Conservation (phyloP, 2,113 vertebrate species). For the Ameiurus melas region DNA sequence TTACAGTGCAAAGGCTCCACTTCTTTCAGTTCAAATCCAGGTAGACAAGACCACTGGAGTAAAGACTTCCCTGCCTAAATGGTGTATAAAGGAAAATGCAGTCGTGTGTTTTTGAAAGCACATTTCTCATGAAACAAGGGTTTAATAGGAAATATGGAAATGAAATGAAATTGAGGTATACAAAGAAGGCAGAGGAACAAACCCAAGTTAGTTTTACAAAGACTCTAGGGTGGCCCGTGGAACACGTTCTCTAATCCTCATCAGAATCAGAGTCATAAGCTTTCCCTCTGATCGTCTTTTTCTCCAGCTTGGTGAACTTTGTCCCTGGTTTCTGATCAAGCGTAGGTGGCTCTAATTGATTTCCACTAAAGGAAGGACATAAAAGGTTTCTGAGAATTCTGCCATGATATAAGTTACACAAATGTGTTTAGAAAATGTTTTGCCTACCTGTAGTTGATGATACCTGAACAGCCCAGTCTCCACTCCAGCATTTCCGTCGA, state of each 20-base stretch:
- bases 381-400: not conserved
- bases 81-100: not conserved
- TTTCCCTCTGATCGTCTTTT: conserved; percentile 92
- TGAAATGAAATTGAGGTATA: not conserved
- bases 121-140: not conserved
- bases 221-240: conserved; percentile 60
- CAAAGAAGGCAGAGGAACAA: conserved; percentile 26
- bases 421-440: conserved; percentile 1
- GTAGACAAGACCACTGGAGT: not conserved
- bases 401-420: not conserved
- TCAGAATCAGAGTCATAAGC: conserved; percentile 91
- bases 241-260: conserved; percentile 78
- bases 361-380: conserved; percentile 78
- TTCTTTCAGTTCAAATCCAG: not conserved
- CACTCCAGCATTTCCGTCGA: conserved; percentile 92
- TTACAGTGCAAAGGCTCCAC: not conserved
- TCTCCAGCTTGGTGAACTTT: conserved; percentile 91
- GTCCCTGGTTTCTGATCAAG: conserved; percentile 78
- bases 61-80: not conserved
- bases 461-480: conserved; percentile 87
- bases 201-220: conserved; percentile 10
- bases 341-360: conserved; percentile 89
- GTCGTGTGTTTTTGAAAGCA: not conserved
- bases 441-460: conserved; percentile 91
- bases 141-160: conserved; percentile 21